Percentiles rank a stretch among this genome's conserved stretches.
These are phyloP conservation scores for Pterois miles DNA, from an alignment of 2,797 vertebrate species.

Conservation along the genomic window DNA sequence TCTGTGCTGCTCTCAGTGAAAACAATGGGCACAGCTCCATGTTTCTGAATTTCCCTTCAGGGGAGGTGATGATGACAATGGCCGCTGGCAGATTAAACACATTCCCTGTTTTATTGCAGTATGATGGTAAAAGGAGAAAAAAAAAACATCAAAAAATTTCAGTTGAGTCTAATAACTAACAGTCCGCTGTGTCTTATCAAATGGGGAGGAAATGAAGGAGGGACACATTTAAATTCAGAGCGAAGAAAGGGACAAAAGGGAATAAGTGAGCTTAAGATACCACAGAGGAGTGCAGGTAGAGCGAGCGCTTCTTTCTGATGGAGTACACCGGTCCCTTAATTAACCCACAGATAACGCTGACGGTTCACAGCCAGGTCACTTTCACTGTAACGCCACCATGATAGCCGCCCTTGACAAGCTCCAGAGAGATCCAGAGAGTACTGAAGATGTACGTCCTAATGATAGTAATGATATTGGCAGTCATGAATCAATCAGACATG, in stretches of 20 bases:
- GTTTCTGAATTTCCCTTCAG: conserved; percentile 46
- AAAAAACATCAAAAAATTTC: background rate
- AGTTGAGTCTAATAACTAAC: conserved; percentile 9
- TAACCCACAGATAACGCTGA: conserved; percentile 67
- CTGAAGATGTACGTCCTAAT: conserved; percentile 53
- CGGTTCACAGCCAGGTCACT: conserved; percentile 67
- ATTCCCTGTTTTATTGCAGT: conserved; percentile 32
- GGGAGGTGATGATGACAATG: conserved; percentile 42
- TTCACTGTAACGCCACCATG: conserved; percentile 43
- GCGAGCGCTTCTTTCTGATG: conserved; percentile 8
- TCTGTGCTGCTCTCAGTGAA: conserved; percentile 38
- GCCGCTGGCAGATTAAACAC: conserved; percentile 58
- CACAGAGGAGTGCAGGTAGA: background rate
- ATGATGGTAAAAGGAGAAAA: background rate
- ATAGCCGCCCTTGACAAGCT: conserved; percentile 64
- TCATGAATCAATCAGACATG: conserved; percentile 68
- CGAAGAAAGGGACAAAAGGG: conserved; percentile 19
- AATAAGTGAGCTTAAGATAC: background rate
- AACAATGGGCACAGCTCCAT: conserved; percentile 55
- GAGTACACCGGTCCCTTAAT: conserved; percentile 35
- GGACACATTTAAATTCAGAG: conserved; percentile 39
- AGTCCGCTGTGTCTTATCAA: conserved; percentile 16
- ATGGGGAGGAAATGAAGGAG: background rate
- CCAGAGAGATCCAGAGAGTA: conserved; percentile 44
- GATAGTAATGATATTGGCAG: conserved; percentile 54